Evolutionary conservation across 1,140 invertebrate species (phyloP).

Genomic region (Camponotus floridanus): DNA sequence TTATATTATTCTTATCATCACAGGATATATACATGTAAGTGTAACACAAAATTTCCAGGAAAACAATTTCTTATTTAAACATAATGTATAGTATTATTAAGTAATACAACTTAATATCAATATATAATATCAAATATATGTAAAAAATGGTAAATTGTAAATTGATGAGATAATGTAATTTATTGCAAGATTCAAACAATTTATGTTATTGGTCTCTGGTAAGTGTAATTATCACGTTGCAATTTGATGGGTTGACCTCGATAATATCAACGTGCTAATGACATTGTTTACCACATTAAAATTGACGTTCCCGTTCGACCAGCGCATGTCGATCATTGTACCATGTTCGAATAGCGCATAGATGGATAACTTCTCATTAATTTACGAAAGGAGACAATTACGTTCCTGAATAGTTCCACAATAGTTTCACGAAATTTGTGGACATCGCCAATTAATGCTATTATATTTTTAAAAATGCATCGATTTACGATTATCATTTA

Average conservation of each 20-base stretch:
- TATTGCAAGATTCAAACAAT: conserved; percentile 9
- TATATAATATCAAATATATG: neutral
- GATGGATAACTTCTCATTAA: conserved; percentile 57
- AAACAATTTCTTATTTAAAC: neutral
- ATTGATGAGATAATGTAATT: neutral
- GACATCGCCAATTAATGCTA: neutral
- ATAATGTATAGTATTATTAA: neutral
- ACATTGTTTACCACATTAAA: conserved; percentile 72
- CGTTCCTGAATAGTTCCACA: neutral
- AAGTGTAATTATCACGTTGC: conserved; percentile 46
- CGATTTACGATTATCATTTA: neutral
- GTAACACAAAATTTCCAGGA: neutral
- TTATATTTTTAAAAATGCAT: neutral
- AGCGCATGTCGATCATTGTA: conserved; percentile 68
- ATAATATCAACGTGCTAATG: conserved; percentile 70
- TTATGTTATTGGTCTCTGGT: conserved; percentile 18
- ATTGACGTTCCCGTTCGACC: conserved; percentile 62
- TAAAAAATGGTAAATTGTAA: neutral
- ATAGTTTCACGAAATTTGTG: neutral
- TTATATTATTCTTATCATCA: neutral
- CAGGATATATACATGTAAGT: too few relatives aligned
- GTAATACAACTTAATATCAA: neutral
- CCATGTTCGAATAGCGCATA: conserved; percentile 42
- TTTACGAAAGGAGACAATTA: conserved; percentile 30
- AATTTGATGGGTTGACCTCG: conserved; percentile 34